Base-by-base conservation (phyloP, 2,888 invertebrate genomes). In the Microctonus aethiopoides region DNA sequence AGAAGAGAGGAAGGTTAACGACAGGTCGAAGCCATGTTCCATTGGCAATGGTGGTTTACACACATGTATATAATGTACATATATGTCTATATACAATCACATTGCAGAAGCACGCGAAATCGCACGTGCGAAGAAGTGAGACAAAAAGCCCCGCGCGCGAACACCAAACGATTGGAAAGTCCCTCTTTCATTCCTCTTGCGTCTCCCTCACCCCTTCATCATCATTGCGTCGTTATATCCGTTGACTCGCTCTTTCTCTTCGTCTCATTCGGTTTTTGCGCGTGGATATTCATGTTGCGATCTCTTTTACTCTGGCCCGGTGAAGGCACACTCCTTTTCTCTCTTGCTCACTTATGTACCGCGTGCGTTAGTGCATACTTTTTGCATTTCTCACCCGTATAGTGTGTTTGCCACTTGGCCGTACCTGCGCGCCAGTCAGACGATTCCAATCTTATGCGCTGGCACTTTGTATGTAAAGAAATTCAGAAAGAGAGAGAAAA, bases 101-200 rank as follows among this genome's bases (percentile, higher is more conserved):
- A 57, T 34, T 29, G 56, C 29, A 16, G 29, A 34, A 26, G 57
- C 57, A 57, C 57, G 57, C 59, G 46, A n/a, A 64, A 51, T 64
- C 64, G 41, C 64, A 65, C 65, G 52, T 52, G 61, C 54, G 39
- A 51, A 24, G 52, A 57, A 59, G 59, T 39, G 34, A 57, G 59
- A 64, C 59, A 24, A 22, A 51, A 11, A 26, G 52, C n/a, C n/a
- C n/a, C 54, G 56, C 54, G 36, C 34, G 52, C 36, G 39, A 22
- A 22, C 54, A 36, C 56, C 20, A 20, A 67, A 60, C 59, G 60
- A 71, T 71, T 71, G 71, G 71, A 71, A 71, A 71, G 71, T 67
- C 46, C 46, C 46, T 71, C 67, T 67, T 52, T 71, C 67, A 61
- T 60, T 56, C 51, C 56, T 22, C 59, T 57, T 46, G 34, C 57